A percentile compares a stretch with the other conserved stretches of the same genome.
phyloP scores from a whole-genome alignment of 2,888 invertebrate genomes.

The Papilio elwesi region DNA sequence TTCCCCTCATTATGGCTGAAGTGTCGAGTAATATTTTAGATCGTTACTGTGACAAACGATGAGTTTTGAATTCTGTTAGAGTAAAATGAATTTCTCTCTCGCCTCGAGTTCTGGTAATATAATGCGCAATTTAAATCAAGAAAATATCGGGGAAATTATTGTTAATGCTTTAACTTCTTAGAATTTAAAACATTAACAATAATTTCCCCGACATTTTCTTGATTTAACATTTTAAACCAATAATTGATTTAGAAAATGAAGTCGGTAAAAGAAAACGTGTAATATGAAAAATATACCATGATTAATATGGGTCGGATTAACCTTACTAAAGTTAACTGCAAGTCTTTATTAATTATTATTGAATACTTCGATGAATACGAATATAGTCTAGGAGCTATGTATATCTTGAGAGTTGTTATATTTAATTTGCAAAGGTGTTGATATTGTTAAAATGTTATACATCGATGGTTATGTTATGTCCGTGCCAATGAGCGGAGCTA shows the following conservation, averaged over 20 bases:
- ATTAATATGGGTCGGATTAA: too few species aligned
- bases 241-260: too few species aligned
- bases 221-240: not conserved
- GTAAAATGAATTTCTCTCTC: conserved; percentile 21
- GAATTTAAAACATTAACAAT: too few species aligned
- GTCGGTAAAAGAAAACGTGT: too few species aligned
- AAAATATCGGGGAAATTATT: not conserved
- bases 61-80: conserved; percentile 17
- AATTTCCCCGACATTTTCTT: too few species aligned
- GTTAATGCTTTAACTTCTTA: not conserved
- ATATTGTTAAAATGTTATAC: conserved; percentile 22
- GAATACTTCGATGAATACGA: too few species aligned
- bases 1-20: conserved; percentile 19
- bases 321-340: too few species aligned
- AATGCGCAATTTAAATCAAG: not conserved
- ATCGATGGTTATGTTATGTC: conserved; percentile 23
- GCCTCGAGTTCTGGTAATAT: too few species aligned
- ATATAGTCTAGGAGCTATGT: not conserved
- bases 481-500: conserved; percentile 7
- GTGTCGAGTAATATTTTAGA: conserved; percentile 32
- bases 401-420: not conserved
- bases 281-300: too few species aligned
- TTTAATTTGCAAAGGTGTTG: not conserved
- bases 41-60: conserved; percentile 25
- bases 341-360: too few species aligned